These are phyloP conservation scores for Triplophysa bombifrons DNA, from an alignment of 2,797 vertebrate species.

Conservation along the genomic window DNA sequence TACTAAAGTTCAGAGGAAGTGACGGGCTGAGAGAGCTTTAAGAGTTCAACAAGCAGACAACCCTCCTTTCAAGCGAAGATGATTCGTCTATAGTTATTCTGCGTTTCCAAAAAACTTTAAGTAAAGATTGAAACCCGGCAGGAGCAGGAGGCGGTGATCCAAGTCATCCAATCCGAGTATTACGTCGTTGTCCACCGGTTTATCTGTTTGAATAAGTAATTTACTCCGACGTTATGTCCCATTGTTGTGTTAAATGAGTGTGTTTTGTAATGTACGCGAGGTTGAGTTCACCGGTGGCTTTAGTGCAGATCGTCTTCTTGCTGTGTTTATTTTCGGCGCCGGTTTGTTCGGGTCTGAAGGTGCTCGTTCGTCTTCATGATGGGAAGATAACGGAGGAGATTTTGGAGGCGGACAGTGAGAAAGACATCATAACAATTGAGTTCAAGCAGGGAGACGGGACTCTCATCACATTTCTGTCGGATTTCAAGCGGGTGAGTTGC, in stretches of 20 bases:
- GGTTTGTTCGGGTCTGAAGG: conserved; percentile 73
- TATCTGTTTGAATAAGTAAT: background rate
- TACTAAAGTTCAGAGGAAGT: conserved; percentile 54
- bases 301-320: conserved; percentile 20
- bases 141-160: background rate
- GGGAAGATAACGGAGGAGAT: conserved; percentile 81
- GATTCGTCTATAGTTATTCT: background rate
- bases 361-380: conserved; percentile 78
- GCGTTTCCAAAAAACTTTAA: background rate
- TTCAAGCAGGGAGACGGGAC: conserved; percentile 79
- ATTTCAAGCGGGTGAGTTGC: conserved; percentile 80
- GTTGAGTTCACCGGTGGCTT: conserved; percentile 13
- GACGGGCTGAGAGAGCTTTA: conserved; percentile 29
- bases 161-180: background rate
- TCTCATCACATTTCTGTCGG: conserved; percentile 79
- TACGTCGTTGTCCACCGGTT: background rate
- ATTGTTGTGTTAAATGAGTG: conserved; percentile 45
- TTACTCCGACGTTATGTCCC: conserved; percentile 39
- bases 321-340: conserved; percentile 23
- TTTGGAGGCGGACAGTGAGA: conserved; percentile 80
- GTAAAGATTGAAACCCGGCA: background rate
- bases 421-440: conserved; percentile 81
- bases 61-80: background rate
- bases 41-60: background rate
- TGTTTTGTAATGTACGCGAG: conserved; percentile 55